A percentile compares a stretch with the other conserved stretches of the same genome.
phyloP scores from a whole-genome alignment of 2,888 invertebrate species.

The Caenorhabditis sp. region DNA sequence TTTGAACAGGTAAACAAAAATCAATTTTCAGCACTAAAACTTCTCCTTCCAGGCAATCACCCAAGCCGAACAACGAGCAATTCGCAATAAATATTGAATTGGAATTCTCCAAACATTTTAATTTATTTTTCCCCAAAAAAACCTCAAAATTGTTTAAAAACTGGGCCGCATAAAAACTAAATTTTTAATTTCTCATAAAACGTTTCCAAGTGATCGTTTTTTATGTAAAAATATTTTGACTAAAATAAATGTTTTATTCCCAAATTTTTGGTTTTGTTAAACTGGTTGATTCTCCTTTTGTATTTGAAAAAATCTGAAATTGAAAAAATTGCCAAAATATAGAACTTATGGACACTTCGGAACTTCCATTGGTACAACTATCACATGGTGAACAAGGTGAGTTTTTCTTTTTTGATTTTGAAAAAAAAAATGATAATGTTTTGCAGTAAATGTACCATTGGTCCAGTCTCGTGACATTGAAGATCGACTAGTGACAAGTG shows the following conservation, averaged over 20 bases:
- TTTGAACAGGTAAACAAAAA: slow-evolving; percentile 76
- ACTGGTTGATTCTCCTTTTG: not conserved
- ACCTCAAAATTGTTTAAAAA: too few species aligned
- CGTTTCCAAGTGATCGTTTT: too few species aligned
- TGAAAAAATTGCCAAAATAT: too few species aligned
- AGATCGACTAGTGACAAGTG: slow-evolving; percentile 34
- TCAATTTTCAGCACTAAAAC: not conserved
- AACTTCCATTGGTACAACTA: slow-evolving; percentile 15
- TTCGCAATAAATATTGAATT: slow-evolving; percentile 10
- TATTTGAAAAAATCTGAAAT: not conserved
- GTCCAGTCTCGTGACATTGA: slow-evolving; percentile 37
- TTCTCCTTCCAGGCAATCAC: slow-evolving; percentile 5
- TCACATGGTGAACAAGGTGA: slow-evolving; percentile 23
- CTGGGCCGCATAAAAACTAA: too few species aligned
- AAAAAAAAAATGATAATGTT: not conserved
- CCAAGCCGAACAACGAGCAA: slow-evolving; percentile 14
- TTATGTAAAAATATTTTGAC: not conserved
- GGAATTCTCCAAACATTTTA: not conserved
- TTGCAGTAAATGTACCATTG: slow-evolving; percentile 38
- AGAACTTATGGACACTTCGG: not conserved
- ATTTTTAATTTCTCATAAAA: too few species aligned
- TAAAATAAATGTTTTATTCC: not conserved
- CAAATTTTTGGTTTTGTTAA: not conserved
- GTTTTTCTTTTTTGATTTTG: not conserved
- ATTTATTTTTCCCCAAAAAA: not conserved